phyloP scores from a whole-genome alignment of 1,140 invertebrate genomes.

The Polypedilum pembai region DNA sequence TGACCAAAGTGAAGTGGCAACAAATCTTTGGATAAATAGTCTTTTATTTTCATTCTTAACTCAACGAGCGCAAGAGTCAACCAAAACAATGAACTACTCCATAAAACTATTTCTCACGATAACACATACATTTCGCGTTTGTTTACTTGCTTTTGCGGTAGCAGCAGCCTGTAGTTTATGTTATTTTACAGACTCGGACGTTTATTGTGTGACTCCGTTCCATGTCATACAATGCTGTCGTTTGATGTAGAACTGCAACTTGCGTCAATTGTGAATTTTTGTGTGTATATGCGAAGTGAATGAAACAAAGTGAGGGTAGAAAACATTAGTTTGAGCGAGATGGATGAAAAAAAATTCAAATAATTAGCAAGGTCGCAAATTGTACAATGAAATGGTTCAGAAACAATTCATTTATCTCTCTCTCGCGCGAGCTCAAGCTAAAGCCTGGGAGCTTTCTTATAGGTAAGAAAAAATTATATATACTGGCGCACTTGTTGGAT shows the following conservation, averaged over 20 bases:
- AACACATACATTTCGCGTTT: not conserved
- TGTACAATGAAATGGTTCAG: conserved; percentile 18
- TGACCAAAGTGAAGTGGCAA: not conserved
- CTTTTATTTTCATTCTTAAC: conserved; percentile 14
- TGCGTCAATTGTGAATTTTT: not conserved
- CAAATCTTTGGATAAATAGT: conserved; percentile 4
- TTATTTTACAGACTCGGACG: not conserved
- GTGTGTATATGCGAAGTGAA: not conserved
- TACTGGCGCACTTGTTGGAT: not conserved
- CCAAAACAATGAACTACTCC: conserved; percentile 22
- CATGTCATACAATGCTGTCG: conserved; percentile 7
- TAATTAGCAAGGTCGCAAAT: conserved; percentile 27
- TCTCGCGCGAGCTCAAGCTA: not conserved
- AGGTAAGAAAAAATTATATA: conserved; percentile 25
- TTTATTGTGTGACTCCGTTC: not conserved
- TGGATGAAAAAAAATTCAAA: not conserved
- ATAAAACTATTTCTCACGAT: conserved; percentile 28
- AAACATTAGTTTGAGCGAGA: too few relatives aligned
- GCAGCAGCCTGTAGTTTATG: not conserved
- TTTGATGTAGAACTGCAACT: conserved; percentile 26
- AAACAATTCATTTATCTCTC: conserved; percentile 25
- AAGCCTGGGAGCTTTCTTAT: conserved; percentile 21
- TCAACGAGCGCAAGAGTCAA: not conserved
- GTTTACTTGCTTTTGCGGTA: not conserved
- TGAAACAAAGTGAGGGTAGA: not conserved